phyloP scores from a whole-genome alignment of 2,797 vertebrate species.

The Pseudopleuronectes americanus region DNA sequence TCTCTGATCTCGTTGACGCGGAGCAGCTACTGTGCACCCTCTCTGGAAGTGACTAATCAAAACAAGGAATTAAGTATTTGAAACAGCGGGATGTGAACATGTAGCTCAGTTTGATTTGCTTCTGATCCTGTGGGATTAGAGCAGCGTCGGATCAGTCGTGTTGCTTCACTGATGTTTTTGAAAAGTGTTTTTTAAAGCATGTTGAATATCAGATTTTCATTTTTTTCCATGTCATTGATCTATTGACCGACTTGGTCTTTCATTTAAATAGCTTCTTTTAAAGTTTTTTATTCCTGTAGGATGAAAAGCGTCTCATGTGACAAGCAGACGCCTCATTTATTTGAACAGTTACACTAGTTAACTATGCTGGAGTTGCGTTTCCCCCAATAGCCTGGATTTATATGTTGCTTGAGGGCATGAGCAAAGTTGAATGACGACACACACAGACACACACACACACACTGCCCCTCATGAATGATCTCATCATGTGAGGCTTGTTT shows the following conservation, averaged over 20 bases:
- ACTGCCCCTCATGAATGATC: conserved; percentile 23
- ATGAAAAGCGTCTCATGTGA: conserved; percentile 24
- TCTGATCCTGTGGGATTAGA: conserved; percentile 12
- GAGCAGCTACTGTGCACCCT: not conserved
- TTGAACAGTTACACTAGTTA: not conserved
- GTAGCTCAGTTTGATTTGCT: conserved; percentile 19
- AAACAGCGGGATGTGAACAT: conserved; percentile 26
- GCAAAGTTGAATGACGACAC: conserved; percentile 26
- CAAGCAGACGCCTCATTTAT: not conserved
- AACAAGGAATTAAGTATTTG: conserved; percentile 33
- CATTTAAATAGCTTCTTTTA: conserved; percentile 3
- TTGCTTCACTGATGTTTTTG: not conserved
- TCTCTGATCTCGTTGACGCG: not conserved
- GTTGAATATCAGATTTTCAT: not conserved
- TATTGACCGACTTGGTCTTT: not conserved
- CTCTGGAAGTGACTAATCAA: conserved; percentile 18
- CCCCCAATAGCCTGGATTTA: conserved; percentile 10
- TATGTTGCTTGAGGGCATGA: conserved; percentile 39
- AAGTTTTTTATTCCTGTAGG: not conserved
- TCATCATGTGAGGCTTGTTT: conserved; percentile 45
- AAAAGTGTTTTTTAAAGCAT: not conserved
- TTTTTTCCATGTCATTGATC: not conserved
- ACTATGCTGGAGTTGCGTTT: not conserved
- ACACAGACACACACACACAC: not conserved
- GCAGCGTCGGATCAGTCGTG: not conserved